phyloP scores from a whole-genome alignment of 2,113 vertebrate genomes.

The Sitta europaea region DNA sequence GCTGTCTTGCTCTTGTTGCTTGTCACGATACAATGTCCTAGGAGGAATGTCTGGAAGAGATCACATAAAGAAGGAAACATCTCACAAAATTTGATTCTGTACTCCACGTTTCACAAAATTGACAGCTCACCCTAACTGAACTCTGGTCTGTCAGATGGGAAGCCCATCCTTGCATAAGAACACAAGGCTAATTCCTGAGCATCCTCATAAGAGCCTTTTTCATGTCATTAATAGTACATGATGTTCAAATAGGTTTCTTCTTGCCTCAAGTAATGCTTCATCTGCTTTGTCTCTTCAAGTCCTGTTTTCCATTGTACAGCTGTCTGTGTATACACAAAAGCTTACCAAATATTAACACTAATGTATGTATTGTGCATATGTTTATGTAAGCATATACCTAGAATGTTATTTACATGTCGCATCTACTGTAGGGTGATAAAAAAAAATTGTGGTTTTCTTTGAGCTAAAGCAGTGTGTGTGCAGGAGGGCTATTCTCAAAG shows the following conservation, averaged over 20 bases:
- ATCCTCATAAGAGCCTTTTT: conserved; percentile 29
- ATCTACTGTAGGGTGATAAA: background rate
- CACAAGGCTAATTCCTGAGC: conserved; percentile 10
- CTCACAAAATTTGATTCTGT: background rate
- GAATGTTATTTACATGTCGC: fast-evolving
- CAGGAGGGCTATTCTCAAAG: background rate
- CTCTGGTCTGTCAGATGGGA: background rate
- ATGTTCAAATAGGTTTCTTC: background rate
- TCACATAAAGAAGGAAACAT: background rate
- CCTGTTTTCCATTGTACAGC: background rate
- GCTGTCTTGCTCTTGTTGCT: background rate
- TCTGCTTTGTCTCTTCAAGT: background rate
- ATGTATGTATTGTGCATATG: background rate
- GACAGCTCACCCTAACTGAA: conserved; percentile 6
- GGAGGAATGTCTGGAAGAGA: conserved; percentile 16
- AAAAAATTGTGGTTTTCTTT: background rate
- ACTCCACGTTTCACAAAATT: background rate
- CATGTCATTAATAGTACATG: conserved; percentile 3
- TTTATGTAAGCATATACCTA: background rate
- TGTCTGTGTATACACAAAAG: background rate
- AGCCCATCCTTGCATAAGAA: conserved; percentile 1
- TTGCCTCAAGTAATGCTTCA: background rate
- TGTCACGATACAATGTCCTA: background rate
- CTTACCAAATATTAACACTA: background rate
- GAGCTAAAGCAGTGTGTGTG: background rate